Evolutionary conservation across 2,113 vertebrate species (phyloP), one percentile per base, ranked within the genome.

Genomic region (Salminus brasiliensis): DNA sequence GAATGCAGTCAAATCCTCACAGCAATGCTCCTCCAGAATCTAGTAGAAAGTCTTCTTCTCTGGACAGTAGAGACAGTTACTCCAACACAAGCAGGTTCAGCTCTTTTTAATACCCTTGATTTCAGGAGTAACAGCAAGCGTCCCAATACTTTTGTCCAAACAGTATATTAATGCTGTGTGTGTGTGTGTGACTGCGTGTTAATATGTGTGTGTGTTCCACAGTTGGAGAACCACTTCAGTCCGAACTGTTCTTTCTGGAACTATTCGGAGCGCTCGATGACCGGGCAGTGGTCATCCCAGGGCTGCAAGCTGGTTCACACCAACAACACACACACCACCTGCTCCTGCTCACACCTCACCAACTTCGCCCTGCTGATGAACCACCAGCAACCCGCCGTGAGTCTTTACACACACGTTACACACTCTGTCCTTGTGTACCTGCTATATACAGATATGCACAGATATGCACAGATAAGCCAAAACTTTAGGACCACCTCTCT

Each of bases 221-320:
- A 98, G 96, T 91, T 95, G 81, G 95, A 97, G 86, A 96, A 97
- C 90, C 95, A 97, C 86, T 97, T 95, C 88, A 96, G 95, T 25
- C 95, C 96, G 47, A 98, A 97, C 91, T 98, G 96, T 85, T 96
- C 96, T 21, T 98, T 97, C 92, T 98, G 96, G 96, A 97, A 97
- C 78, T 94, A 95, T 83, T 95, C 96, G 0, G 95, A 95, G 84
- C 91, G 94, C 1, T 94, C 94, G 57, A 97, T 97, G 91, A 93
- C 90, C 76, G 95, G 96, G 72, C 94, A 95, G 91, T 98, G 96
- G 96, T 96, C 96, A 0, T 95, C 95, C 0, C 96, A 97, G 89
- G 96, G 95, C 83, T 98, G 96, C 86, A 94, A 94, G 41, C 90
- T 97, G 87, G 83, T 97, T 34, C 93, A 95, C 84, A 96, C 95